Conservation (phyloP, 2,113 vertebrate genomes). For the Phalacrocorax carbo region DNA sequence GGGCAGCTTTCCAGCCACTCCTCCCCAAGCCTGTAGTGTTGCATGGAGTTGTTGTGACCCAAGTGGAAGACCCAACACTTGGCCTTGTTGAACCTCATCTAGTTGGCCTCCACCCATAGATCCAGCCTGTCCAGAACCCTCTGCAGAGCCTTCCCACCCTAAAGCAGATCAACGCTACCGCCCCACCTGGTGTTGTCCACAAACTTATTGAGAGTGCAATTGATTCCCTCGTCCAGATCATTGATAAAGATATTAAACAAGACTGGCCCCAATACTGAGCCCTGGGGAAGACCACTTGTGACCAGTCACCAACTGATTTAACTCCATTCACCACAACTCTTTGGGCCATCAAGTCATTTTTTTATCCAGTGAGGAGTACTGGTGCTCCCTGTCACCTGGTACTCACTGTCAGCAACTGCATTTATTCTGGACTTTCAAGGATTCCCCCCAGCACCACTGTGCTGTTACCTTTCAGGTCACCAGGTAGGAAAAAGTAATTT, state of each 20-base stretch:
- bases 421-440: background rate
- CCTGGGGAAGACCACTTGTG: background rate
- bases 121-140: background rate
- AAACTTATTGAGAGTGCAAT: background rate
- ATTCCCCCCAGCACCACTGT: background rate
- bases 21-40: no score
- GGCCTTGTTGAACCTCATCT: no score
- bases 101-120: fast-evolving
- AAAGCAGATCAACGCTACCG: background rate
- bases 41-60: no score
- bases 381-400: background rate
- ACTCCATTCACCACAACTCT: background rate
- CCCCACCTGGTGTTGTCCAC: no score
- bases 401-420: background rate
- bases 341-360: background rate
- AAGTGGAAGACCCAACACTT: background rate
- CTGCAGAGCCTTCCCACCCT: background rate
- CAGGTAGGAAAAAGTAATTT: background rate
- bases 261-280: background rate
- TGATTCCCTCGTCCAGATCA: background rate
- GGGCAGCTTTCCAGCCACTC: no score
- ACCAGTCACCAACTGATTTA: background rate
- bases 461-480: background rate
- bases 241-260: background rate
- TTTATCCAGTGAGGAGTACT: background rate